These are phyloP conservation scores for Malacoraja senta DNA, from an alignment of 2,797 vertebrate genomes.

Conservation along the genomic window DNA sequence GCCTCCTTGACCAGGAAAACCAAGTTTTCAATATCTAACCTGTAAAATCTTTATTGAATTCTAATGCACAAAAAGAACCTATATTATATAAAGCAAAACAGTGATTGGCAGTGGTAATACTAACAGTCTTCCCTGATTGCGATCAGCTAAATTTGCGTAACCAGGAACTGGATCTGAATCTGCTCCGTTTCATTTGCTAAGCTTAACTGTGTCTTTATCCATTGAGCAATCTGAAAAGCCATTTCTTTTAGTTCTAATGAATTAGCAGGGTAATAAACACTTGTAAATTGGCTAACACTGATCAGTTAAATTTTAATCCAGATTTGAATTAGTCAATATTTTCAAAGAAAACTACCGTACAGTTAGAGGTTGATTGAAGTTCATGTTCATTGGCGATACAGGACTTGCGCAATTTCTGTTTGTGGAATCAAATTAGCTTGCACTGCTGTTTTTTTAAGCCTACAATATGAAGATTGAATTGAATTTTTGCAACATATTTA, in stretches of 20 bases:
- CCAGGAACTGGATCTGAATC: background rate
- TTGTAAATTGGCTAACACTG: background rate
- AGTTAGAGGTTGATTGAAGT: constrained; percentile 34
- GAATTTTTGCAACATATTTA: background rate
- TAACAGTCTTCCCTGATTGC: background rate
- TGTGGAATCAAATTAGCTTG: constrained; percentile 12
- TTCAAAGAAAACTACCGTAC: constrained; percentile 23
- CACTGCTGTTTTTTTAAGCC: background rate
- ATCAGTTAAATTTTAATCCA: constrained; percentile 28
- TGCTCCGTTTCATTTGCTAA: background rate
- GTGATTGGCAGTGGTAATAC: background rate
- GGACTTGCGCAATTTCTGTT: constrained; percentile 33
- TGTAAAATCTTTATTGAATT: background rate
- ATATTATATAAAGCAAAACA: background rate
- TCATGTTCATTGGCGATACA: background rate
- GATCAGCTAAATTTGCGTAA: background rate
- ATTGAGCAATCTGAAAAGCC: background rate
- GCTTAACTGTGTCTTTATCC: background rate
- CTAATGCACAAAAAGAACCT: background rate
- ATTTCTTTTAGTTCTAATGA: constrained; percentile 12
- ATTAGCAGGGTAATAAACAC: background rate
- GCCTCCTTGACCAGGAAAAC: too few species aligned
- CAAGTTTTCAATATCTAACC: too few species aligned
- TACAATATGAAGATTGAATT: background rate
- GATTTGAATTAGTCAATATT: constrained; percentile 30